phyloP scores from a whole-genome alignment of 1,140 invertebrate species.

The Drosophila fuyamai region DNA sequence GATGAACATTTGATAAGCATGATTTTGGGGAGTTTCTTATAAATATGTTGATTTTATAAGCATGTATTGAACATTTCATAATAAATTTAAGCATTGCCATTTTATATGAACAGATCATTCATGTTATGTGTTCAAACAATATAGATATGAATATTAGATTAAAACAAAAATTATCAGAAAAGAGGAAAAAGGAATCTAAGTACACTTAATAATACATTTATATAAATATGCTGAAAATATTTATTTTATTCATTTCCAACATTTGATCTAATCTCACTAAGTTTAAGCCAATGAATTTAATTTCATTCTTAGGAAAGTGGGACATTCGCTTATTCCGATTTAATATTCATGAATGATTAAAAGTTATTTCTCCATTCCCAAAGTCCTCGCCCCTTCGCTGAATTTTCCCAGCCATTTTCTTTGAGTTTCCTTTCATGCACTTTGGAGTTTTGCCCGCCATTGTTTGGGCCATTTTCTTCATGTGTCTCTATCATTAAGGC shows the following conservation, averaged over 20 bases:
- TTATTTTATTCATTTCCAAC: no score
- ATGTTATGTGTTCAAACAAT: no score
- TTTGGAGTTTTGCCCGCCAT: conserved; percentile 15
- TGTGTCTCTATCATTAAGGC: conserved; percentile 67
- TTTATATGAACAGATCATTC: no score
- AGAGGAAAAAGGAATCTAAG: no score
- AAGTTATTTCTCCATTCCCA: conserved; percentile 6
- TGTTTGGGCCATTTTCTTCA: conserved; percentile 39
- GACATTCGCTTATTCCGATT: conserved; percentile 19
- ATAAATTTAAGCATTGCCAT: no score
- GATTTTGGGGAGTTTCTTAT: not conserved
- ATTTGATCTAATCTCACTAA: not conserved
- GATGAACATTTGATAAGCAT: no score
- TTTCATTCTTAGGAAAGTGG: conserved; percentile 1
- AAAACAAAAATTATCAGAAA: no score
- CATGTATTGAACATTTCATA: no score
- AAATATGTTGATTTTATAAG: no score
- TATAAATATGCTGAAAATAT: no score
- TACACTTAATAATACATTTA: no score
- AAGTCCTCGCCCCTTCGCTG: not conserved
- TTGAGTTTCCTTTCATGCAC: conserved; percentile 11
- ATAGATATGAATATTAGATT: no score
- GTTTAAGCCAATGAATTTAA: not conserved
- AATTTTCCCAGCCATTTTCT: conserved; percentile 11
- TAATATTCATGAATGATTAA: conserved; percentile 42